A percentile compares a stretch with the other conserved stretches of the same genome.
Evolutionary conservation across 2,113 vertebrate species (phyloP).

Genomic region (Scomber japonicus): DNA sequence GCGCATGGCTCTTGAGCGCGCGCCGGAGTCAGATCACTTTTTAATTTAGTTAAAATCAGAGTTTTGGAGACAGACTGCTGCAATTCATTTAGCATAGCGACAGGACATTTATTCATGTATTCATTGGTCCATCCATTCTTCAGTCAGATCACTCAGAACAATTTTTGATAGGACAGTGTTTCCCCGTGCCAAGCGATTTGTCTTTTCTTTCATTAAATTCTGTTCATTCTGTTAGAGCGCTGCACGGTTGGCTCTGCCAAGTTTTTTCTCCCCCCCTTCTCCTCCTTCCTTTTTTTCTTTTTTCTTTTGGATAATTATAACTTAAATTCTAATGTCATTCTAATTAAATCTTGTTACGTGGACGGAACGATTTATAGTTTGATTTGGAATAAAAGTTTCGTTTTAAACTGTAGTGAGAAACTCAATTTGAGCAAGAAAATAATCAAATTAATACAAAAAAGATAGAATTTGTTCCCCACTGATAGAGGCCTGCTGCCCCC

Average conservation of each 20-base stretch:
- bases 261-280: neutral
- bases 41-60: slow-evolving; percentile 54
- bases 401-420: neutral
- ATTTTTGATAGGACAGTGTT: slow-evolving; percentile 56
- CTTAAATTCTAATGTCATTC: neutral
- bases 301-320: slow-evolving; percentile 39
- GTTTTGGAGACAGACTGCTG: slow-evolving; percentile 27
- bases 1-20: neutral
- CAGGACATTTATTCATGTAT: slow-evolving; percentile 61
- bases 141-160: slow-evolving; percentile 46
- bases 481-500: neutral
- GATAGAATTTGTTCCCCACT: neutral
- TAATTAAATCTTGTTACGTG: slow-evolving; percentile 1
- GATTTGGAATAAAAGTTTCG: neutral
- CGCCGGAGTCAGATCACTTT: slow-evolving; percentile 3
- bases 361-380: neutral
- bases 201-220: slow-evolving; percentile 64
- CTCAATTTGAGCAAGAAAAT: neutral
- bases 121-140: slow-evolving; percentile 66
- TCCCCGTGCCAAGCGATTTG: slow-evolving; percentile 63
- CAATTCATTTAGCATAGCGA: slow-evolving; percentile 37
- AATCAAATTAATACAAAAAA: neutral
- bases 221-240: slow-evolving; percentile 32
- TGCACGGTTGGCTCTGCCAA: slow-evolving; percentile 42
- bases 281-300: neutral